These are phyloP conservation scores for Chiroxiphia lanceolata DNA, from an alignment of 2,797 vertebrate genomes.

Conservation along the genomic window DNA sequence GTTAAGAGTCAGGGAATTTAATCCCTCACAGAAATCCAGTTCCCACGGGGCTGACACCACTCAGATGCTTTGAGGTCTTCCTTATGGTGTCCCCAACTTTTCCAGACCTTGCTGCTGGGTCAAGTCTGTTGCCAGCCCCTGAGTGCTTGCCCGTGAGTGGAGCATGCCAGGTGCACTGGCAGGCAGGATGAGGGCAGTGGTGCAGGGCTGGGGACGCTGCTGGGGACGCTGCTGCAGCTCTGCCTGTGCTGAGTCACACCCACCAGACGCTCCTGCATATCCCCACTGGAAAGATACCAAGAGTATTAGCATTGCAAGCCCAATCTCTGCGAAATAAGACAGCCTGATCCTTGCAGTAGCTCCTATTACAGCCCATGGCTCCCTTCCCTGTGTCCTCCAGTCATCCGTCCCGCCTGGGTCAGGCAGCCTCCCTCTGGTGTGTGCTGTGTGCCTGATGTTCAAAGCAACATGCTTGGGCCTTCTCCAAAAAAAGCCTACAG, in stretches of 20 bases:
- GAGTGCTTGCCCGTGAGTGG: accelerated
- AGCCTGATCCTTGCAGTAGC: neutral
- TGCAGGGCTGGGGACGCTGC: neutral
- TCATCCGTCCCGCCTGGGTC: accelerated
- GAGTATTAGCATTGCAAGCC: neutral
- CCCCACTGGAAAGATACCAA: conserved; percentile 46
- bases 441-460: neutral
- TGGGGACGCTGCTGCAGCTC: neutral
- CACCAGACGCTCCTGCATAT: neutral
- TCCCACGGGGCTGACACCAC: neutral
- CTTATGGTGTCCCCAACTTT: neutral
- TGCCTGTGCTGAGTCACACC: conserved; percentile 34
- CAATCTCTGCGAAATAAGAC: neutral
- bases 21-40: neutral
- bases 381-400: neutral
- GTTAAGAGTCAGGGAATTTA: neutral
- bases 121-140: neutral
- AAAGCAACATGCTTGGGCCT: neutral
- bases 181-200: neutral
- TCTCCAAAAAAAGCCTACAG: neutral
- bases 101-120: neutral
- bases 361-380: neutral
- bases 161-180: neutral
- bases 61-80: neutral
- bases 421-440: neutral